Evolutionary conservation across 2,888 invertebrate species (phyloP).

Genomic region (Drosophila paramelanica): DNA sequence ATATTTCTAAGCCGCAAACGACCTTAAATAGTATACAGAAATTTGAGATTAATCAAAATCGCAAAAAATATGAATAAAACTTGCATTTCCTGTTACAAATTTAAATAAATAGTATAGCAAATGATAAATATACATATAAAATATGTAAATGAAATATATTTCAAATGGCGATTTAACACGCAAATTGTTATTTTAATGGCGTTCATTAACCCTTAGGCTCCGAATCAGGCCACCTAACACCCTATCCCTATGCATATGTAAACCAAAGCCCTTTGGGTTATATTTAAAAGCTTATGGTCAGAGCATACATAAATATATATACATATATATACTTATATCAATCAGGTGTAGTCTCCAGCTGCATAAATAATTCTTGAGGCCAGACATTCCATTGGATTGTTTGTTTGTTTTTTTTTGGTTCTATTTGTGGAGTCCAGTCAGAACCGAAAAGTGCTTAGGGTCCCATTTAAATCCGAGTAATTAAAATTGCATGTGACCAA

Average conservation of each 20-base stretch:
- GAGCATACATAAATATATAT: conserved; percentile 30
- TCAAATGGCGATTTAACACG: too few species aligned
- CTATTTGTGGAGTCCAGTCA: conserved; percentile 26
- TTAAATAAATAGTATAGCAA: neutral
- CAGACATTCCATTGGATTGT: conserved; percentile 2
- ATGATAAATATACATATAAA: neutral
- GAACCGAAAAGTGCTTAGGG: conserved; percentile 33
- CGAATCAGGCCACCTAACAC: neutral
- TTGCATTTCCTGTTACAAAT: neutral
- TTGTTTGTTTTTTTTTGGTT: conserved; percentile 9
- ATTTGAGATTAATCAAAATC: neutral
- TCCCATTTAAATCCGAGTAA: conserved; percentile 59
- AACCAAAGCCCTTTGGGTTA: neutral
- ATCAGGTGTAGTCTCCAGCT: conserved; percentile 42
- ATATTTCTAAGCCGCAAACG: neutral
- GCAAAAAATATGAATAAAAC: neutral
- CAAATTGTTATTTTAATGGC: conserved; percentile 1
- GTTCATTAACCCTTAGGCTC: conserved; percentile 4
- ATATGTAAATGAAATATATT: too few species aligned
- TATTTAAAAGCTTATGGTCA: conserved; percentile 1
- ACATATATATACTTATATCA: neutral
- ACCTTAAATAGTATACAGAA: neutral
- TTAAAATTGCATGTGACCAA: conserved; percentile 65
- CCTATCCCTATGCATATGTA: too few species aligned
- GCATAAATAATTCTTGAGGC: conserved; percentile 26